Conservation (phyloP, 23 tunicate species). For the Halocynthia aurantium region DNA sequence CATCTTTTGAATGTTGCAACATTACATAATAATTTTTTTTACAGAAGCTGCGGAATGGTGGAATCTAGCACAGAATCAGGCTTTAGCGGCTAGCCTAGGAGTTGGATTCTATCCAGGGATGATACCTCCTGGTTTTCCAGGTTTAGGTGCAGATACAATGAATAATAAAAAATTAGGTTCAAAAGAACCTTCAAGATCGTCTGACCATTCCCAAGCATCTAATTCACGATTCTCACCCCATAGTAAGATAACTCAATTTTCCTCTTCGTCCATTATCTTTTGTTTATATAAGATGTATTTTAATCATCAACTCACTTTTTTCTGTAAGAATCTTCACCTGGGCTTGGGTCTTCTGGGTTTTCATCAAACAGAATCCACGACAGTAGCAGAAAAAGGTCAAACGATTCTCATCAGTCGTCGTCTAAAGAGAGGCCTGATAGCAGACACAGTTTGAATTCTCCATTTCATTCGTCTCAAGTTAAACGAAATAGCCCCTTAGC, state of each 20-base stretch:
- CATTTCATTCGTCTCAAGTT: background rate
- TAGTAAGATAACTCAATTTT: too few species aligned
- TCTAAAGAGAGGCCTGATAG: conserved; percentile 28
- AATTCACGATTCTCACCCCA: too few species aligned
- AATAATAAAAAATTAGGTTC: too few species aligned
- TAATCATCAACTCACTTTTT: background rate
- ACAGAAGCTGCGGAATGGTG: conserved; percentile 20
- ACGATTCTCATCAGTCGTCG: conserved; percentile 5
- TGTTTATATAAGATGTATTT: too few species aligned
- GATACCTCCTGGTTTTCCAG: background rate
- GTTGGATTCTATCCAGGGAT: conserved; percentile 24
- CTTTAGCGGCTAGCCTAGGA: conserved; percentile 18
- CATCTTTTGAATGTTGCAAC: too few species aligned
- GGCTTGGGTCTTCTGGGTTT: conserved; percentile 6
- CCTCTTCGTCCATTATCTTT: too few species aligned
- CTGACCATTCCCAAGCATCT: too few species aligned
- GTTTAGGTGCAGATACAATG: too few species aligned
- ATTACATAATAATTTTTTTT: background rate
- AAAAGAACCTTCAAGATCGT: too few species aligned
- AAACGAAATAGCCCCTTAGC: background rate
- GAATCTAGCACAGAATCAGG: conserved; percentile 20
- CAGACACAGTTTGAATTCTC: conserved; percentile 15
- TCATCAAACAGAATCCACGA: background rate
- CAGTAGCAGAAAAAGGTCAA: conserved; percentile 7
- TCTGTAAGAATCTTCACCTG: conserved; percentile 4